Evolutionary conservation across 1,140 invertebrate genomes (phyloP).

Genomic region (Temnothorax longispinosus): DNA sequence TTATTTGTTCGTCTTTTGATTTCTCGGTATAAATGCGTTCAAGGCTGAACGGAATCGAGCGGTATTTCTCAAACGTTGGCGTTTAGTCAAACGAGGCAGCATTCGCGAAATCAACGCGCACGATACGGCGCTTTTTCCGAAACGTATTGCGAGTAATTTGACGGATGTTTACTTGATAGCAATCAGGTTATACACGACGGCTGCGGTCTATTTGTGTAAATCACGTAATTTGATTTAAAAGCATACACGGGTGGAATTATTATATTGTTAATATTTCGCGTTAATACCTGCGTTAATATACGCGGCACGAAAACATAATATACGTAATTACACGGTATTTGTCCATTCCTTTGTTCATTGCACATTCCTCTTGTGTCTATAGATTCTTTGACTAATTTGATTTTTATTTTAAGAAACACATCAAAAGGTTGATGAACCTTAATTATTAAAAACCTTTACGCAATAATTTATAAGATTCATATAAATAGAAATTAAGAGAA

Average conservation of each 20-base stretch:
- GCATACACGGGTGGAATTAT: background rate
- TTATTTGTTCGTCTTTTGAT: conserved; percentile 41
- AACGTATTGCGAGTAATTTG: conserved; percentile 16
- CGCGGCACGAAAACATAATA: background rate
- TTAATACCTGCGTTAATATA: background rate
- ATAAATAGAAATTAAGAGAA: background rate
- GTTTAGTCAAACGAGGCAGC: background rate
- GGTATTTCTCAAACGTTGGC: conserved; percentile 20
- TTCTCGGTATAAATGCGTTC: conserved; percentile 34
- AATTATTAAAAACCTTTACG: background rate
- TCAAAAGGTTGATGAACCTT: background rate
- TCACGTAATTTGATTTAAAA: conserved; percentile 20
- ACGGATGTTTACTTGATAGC: background rate
- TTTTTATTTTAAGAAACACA: background rate
- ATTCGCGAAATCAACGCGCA: conserved; percentile 22
- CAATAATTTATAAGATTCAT: background rate
- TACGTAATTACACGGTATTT: background rate
- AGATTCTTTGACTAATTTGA: background rate
- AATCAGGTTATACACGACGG: background rate
- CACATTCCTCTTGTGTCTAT: background rate
- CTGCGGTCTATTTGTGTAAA: conserved; percentile 7
- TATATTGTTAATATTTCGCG: background rate
- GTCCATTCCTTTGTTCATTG: background rate
- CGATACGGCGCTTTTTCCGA: background rate
- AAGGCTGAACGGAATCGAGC: conserved; percentile 22